Conservation (phyloP, 2,113 vertebrate genomes). For the Amphiprion percula region DNA sequence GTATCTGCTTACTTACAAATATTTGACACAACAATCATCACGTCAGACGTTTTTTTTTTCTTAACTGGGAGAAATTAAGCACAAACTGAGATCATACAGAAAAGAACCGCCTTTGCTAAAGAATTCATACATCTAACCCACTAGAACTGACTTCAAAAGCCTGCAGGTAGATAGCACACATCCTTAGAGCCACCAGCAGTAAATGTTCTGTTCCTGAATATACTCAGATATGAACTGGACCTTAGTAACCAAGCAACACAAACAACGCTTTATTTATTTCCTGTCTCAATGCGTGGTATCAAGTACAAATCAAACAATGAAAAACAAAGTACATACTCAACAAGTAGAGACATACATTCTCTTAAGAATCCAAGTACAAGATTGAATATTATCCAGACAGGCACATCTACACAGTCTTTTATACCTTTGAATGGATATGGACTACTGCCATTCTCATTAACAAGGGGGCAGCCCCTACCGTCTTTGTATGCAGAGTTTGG, state of each 20-base stretch:
- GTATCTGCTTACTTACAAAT: no score
- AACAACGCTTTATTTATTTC: conserved; percentile 34
- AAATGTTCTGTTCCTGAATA: conserved; percentile 49
- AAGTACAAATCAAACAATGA: conserved; percentile 34
- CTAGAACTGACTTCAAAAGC: conserved; percentile 24
- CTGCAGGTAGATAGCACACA: conserved; percentile 26
- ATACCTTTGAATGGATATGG: conserved; percentile 48
- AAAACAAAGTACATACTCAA: neutral
- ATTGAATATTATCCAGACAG: conserved; percentile 10
- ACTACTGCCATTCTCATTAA: conserved; percentile 60
- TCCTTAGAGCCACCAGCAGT: conserved; percentile 18
- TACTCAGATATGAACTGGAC: conserved; percentile 47
- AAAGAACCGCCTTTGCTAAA: neutral
- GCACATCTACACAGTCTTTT: conserved; percentile 14
- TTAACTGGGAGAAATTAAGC: neutral
- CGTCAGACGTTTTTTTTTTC: neutral
- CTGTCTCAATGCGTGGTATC: neutral
- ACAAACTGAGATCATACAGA: no score
- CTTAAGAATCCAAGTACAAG: conserved; percentile 5
- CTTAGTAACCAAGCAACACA: conserved; percentile 62
- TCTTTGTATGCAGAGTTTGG: conserved; percentile 64
- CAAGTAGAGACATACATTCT: neutral
- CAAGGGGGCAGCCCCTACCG: conserved; percentile 37
- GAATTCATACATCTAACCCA: conserved; percentile 14
- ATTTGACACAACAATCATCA: no score